Evolutionary conservation across 1,140 invertebrate genomes (phyloP), one percentile per base, ranked within the genome.

Genomic region (Calosoma granatense): DNA sequence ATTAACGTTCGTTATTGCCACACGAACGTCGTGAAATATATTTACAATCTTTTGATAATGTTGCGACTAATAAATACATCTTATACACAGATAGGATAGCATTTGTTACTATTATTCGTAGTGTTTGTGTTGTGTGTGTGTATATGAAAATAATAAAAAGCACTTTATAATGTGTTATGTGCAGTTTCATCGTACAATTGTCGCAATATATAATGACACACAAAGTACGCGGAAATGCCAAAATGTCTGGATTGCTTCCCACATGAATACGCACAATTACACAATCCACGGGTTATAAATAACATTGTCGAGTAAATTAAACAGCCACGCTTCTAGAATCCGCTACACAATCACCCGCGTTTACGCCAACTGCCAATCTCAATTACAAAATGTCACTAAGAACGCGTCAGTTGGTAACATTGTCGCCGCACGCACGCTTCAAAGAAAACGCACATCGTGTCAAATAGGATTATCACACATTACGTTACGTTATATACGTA

Each of bases 401-500:
- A 30, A 30, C 26, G 26, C 26, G 26, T 30, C 26, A 30, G 6
- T 30, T 30, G 26, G 26, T 30, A 14, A 30, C 26, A 30, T 14
- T 30, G 26, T 30, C 26, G 26, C 26, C 14, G 23, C 15, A 57
- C 22, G 59, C 53, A 58, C 62, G 62, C 62, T 58, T 63, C 62
- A 63, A 61, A 61, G 60, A 56, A 54, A 61, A 57, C 62, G 56
- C 60, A 61, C 59, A 63, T 60, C 60, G 60, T 60, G 60, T 61
- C 58, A 61, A 63, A 63, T 59, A 60, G 61, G 58, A 63, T 63
- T 63, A 63, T 63, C 59, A 55, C 61, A 63, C 59, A 63, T 63
- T 63, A 63, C 14, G 26, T n/a, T n/a, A 30, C 14, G 26, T 30
- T 30, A 30, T 30, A 30, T 14, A 30, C 26, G 26, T 30, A 30